These are phyloP conservation scores for Tricholauxania praeusta DNA, from an alignment of 2,888 invertebrate genomes.

Conservation along the genomic window DNA sequence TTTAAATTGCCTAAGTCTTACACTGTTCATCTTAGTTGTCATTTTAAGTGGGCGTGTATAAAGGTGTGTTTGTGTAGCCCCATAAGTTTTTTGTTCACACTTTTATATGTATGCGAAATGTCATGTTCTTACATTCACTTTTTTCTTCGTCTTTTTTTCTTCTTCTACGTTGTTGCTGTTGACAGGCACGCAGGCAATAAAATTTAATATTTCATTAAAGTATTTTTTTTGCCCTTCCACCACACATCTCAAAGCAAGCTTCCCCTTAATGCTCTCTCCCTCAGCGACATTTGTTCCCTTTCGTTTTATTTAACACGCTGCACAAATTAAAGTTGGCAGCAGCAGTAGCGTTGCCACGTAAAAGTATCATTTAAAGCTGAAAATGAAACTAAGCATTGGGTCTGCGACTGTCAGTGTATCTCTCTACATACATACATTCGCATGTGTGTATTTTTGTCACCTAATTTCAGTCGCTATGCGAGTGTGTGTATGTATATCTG, in stretches of 20 bases:
- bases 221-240: slow-evolving; percentile 46
- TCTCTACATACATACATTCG: slow-evolving; percentile 35
- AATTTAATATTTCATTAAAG: slow-evolving; percentile 65
- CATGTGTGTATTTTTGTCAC: slow-evolving; percentile 44
- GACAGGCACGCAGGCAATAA: slow-evolving; percentile 65
- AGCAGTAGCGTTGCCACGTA: not conserved
- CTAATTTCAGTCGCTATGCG: not conserved
- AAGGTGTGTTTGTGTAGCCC: slow-evolving; percentile 25
- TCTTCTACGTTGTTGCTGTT: slow-evolving; percentile 46
- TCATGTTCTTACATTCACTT: too few relatives aligned
- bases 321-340: not conserved
- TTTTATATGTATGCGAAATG: too few relatives aligned
- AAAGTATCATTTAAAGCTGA: slow-evolving; percentile 9
- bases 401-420: slow-evolving; percentile 41
- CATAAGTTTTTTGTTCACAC: not conserved
- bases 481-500: not conserved
- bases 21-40: too few relatives aligned
- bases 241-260: slow-evolving; percentile 1
- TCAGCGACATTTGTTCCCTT: not conserved
- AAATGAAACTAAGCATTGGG: slow-evolving; percentile 49
- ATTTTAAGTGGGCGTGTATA: slow-evolving; percentile 12
- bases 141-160: not conserved
- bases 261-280: not conserved
- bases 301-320: not conserved
- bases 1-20: too few relatives aligned